Percentiles rank a stretch among this genome's conserved stretches.
Evolutionary conservation across 2,797 vertebrate species (phyloP).

Genomic region (Onychomys torridus): DNA sequence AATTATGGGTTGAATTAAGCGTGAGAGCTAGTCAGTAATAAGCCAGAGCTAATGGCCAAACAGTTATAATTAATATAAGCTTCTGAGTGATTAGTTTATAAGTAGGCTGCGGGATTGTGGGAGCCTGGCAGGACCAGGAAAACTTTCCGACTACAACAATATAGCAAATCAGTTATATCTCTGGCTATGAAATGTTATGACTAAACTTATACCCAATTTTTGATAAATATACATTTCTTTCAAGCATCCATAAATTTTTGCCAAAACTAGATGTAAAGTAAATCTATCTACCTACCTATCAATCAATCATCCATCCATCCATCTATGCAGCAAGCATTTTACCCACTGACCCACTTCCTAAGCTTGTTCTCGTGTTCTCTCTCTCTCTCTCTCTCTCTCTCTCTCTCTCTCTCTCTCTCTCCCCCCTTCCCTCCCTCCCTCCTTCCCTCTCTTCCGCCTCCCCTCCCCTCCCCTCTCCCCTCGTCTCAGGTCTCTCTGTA

Average conservation of each 20-base stretch:
- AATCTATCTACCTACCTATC: neutral
- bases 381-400: neutral
- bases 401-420: neutral
- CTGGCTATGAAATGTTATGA: too few relatives aligned
- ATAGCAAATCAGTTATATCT: too few relatives aligned
- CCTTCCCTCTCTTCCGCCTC: neutral
- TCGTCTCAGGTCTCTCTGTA: neutral
- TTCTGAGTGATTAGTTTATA: too few relatives aligned
- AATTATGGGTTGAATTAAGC: too few relatives aligned
- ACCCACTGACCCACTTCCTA: neutral
- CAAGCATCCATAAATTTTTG: neutral
- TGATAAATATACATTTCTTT: neutral
- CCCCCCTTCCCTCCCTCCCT: neutral
- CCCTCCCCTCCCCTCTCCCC: neutral
- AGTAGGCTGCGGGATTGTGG: too few relatives aligned
- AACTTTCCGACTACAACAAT: too few relatives aligned
- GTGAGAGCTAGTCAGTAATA: too few relatives aligned
- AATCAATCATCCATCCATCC: too few relatives aligned
- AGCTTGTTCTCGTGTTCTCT: neutral
- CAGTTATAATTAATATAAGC: too few relatives aligned
- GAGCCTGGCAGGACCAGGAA: too few relatives aligned
- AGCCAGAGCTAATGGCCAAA: too few relatives aligned
- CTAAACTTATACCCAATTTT: too few relatives aligned
- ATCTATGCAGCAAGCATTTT: neutral
- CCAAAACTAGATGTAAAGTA: conserved; percentile 36